Evolutionary conservation across 2,888 invertebrate genomes (phyloP), one percentile per base, ranked within the genome.

Genomic region (Latheticus oryzae): DNA sequence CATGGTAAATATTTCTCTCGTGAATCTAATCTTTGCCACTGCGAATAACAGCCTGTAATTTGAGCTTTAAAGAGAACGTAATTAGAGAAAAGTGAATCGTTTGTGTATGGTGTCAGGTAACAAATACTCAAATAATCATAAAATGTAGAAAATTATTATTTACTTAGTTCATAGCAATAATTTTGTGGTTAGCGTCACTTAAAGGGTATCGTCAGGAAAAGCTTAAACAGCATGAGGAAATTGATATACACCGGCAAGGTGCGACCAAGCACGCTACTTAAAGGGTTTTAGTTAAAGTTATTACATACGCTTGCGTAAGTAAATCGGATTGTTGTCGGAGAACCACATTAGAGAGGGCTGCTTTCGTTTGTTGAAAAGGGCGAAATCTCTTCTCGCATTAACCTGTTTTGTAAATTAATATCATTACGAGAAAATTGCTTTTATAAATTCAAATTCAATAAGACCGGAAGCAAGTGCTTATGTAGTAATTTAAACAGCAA

Each of bases 201-300:
- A 35, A 47, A 47, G 19, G 47, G 47, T 35, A 47, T 47, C 47
- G 35, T 15, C 33, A 47, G 47, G 32, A 35, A 24, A 26, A 13
- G 48, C 35, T 48, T 48, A 48, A 26, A 26, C 35, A 16, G 35
- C 24, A 51, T 38, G 28, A 38, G 51, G 51, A 51, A 51, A 51
- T 51, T 51, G 51, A 51, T 38, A 48, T 24, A 48, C 37, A 40
- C 19, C 30, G 52, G 42, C 42, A 52, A 52, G 51, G 52, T 52
- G 52, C 51, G 51, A 51, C 51, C 51, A 51, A 51, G 51, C 51
- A 42, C 33, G 42, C 32, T 52, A 52, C 42, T 52, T 52, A 52
- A 52, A 52, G 52, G 51, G 52, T 52, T 51, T 51, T 51, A 51
- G 51, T 45, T 54, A 54, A 54, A 54, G 32, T 54, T 45, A 45